Conservation (phyloP, 2,888 invertebrate genomes). For the Steromphala cineraria region DNA sequence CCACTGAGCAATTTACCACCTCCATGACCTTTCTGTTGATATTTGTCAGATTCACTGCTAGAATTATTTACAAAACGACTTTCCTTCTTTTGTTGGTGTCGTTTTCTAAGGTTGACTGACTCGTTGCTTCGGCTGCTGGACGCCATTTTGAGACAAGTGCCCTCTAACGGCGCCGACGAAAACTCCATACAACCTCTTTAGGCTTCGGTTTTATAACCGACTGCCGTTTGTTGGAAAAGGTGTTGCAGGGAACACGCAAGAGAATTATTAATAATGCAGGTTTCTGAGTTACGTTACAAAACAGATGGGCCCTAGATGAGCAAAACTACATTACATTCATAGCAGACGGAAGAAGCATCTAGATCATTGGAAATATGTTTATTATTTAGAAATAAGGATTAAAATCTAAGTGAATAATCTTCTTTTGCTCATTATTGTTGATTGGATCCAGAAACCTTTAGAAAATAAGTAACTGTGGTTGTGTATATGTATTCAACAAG, state of each 20-base stretch:
- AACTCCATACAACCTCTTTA: background rate
- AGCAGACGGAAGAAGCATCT: background rate
- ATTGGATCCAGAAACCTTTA: no score
- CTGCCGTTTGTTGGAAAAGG: background rate
- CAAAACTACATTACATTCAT: background rate
- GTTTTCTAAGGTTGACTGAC: background rate
- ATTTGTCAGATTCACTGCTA: background rate
- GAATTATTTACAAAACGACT: background rate
- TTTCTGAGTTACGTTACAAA: background rate
- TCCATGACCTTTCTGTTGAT: background rate
- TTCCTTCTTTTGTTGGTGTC: background rate
- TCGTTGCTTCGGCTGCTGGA: background rate
- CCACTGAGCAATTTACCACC: background rate
- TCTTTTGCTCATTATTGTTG: no score
- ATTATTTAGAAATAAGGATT: no score
- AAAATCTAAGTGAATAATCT: no score
- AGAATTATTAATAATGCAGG: no score
- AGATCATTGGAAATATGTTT: background rate
- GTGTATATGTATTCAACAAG: no score
- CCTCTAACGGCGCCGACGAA: background rate
- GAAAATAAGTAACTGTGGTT: no score
- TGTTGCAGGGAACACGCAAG: background rate
- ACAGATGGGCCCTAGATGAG: background rate
- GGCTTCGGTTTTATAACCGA: background rate
- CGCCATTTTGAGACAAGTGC: slow-evolving; percentile 9